Evolutionary conservation across 1,140 invertebrate genomes (phyloP).

Genomic region (Ooceraea biroi): DNA sequence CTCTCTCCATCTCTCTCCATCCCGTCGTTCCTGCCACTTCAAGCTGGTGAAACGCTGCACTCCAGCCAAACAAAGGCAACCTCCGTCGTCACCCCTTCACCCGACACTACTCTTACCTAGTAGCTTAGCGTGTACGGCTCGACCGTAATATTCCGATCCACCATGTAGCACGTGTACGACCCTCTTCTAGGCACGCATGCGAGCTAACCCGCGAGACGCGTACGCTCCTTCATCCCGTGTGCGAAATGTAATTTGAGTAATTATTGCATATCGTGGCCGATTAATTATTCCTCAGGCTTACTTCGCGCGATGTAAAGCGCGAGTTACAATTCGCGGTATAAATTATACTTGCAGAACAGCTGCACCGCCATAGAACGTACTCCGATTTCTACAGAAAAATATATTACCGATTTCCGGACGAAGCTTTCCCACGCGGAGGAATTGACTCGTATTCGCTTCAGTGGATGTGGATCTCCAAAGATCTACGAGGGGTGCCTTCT

Average conservation of each 20-base stretch:
- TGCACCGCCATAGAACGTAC: background rate
- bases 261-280: conserved; percentile 42
- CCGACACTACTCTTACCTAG: conserved; percentile 60
- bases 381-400: too few species aligned
- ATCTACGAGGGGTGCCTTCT: too few species aligned
- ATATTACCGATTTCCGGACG: too few species aligned
- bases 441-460: too few species aligned
- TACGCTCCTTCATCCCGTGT: background rate
- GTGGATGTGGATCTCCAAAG: too few species aligned
- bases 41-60: conserved; percentile 76
- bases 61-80: conserved; percentile 81
- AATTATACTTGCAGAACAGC: background rate
- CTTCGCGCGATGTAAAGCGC: background rate
- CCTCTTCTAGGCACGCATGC: conserved; percentile 1
- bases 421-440: too few species aligned
- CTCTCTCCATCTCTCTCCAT: conserved; percentile 33
- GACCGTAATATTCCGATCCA: conserved; percentile 65
- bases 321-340: background rate
- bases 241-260: conserved; percentile 48
- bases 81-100: conserved; percentile 67
- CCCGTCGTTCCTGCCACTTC: conserved; percentile 40
- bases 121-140: conserved; percentile 62
- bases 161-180: conserved; percentile 14
- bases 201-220: conserved; percentile 4
- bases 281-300: conserved; percentile 46